Conservation (phyloP, 2,113 vertebrate species). For the Struthio camelus region DNA sequence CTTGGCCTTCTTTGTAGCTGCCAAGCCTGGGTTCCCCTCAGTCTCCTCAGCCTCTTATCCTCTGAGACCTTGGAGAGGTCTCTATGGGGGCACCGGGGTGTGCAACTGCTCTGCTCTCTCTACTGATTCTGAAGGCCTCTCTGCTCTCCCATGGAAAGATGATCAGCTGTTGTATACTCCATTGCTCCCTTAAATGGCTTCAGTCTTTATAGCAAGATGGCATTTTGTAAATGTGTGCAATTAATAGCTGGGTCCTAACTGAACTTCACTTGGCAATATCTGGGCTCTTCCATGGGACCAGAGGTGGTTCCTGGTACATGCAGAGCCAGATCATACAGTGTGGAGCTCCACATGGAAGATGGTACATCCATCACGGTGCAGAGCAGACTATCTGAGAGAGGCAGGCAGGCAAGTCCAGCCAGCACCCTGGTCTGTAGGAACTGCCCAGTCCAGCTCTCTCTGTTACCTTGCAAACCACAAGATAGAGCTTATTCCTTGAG, state of each 20-base stretch:
- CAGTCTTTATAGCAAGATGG: neutral
- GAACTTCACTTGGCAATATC: neutral
- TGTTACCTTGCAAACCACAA: neutral
- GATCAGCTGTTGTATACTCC: neutral
- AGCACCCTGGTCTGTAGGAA: neutral
- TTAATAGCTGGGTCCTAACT: neutral
- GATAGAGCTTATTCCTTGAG: neutral
- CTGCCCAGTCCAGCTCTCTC: neutral
- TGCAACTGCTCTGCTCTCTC: neutral
- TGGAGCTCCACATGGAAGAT: neutral
- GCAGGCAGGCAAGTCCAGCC: neutral
- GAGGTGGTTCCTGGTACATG: too few species aligned
- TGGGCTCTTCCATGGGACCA: too few species aligned
- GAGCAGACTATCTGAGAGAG: neutral
- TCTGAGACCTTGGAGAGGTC: neutral
- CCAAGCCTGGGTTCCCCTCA: too few species aligned
- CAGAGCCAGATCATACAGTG: neutral
- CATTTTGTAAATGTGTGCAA: neutral
- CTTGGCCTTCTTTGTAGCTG: neutral
- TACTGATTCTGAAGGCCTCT: too few species aligned
- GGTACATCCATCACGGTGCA: too few species aligned
- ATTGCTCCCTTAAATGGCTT: neutral
- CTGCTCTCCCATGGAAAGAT: neutral
- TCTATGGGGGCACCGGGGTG: neutral
- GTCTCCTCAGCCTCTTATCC: neutral